Conservation (phyloP, 2,113 vertebrate species). For the Tylochromis polylepis region DNA sequence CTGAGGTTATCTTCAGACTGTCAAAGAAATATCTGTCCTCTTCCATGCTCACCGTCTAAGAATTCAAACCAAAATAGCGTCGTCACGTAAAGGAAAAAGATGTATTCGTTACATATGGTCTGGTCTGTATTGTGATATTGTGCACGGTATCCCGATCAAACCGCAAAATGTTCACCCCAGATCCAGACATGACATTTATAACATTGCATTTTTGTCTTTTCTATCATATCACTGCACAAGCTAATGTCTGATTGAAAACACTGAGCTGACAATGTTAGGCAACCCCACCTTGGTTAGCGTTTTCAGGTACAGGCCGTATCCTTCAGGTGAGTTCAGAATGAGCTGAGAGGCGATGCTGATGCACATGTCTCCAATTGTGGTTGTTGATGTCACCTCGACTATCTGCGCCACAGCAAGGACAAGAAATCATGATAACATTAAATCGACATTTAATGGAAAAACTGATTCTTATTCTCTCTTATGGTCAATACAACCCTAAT, state of each 20-base stretch:
- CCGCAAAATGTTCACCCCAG: not conserved
- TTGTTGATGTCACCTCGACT: slow-evolving; percentile 80
- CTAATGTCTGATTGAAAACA: not conserved
- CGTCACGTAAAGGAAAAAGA: not conserved
- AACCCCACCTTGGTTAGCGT: slow-evolving; percentile 80
- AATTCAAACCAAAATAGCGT: not conserved
- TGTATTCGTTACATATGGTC: not conserved
- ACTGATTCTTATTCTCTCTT: not conserved
- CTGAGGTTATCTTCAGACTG: slow-evolving; percentile 79
- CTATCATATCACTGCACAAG: not conserved
- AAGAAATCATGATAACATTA: not conserved
- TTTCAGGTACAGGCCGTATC: slow-evolving; percentile 90
- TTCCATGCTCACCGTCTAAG: slow-evolving; percentile 81
- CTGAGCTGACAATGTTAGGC: not conserved
- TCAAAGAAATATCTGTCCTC: slow-evolving; percentile 92
- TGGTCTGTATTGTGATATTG: not conserved
- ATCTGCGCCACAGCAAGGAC: slow-evolving; percentile 60
- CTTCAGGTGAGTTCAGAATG: slow-evolving; percentile 79
- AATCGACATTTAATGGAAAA: not conserved
- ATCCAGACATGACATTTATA: not conserved
- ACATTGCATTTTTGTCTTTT: not conserved
- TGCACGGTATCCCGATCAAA: not conserved
- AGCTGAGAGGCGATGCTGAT: slow-evolving; percentile 69
- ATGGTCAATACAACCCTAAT: not conserved
- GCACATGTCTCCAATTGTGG: slow-evolving; percentile 78